phyloP scores from a whole-genome alignment of 2,113 vertebrate genomes.

The Ornithorhynchus anatinus region DNA sequence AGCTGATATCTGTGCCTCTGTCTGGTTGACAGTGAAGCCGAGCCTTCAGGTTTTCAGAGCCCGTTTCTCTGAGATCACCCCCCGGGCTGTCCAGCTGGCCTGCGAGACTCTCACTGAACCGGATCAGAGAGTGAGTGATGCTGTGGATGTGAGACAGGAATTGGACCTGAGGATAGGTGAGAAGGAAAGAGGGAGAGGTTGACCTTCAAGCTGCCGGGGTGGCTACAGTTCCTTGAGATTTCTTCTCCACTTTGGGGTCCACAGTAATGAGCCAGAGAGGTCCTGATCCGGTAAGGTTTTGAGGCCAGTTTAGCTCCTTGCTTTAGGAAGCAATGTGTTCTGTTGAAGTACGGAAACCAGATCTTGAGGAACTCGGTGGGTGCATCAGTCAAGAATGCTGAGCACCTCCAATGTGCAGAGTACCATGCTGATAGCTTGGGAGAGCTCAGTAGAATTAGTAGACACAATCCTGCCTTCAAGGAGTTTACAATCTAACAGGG shows the following conservation, averaged over 20 bases:
- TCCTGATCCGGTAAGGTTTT: too few species aligned
- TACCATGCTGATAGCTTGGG: too few species aligned
- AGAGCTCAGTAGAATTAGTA: too few species aligned
- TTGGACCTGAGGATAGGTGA: slow-evolving; percentile 93
- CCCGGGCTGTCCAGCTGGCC: slow-evolving; percentile 81
- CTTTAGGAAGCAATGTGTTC: too few species aligned
- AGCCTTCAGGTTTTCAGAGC: slow-evolving; percentile 87
- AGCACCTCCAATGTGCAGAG: too few species aligned
- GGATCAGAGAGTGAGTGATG: slow-evolving; percentile 82
- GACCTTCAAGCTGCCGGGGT: accelerated
- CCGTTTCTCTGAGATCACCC: slow-evolving; percentile 95
- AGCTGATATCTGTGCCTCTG: not conserved
- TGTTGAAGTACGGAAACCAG: too few species aligned
- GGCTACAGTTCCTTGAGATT: not conserved
- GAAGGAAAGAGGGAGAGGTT: accelerated
- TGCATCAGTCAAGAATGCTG: too few species aligned
- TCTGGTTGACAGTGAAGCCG: slow-evolving; percentile 78
- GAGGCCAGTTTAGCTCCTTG: too few species aligned
- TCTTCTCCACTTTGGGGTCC: not conserved
- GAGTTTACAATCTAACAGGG: too few species aligned
- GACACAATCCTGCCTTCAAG: too few species aligned
- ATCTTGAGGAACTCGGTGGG: too few species aligned
- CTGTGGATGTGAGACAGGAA: slow-evolving; percentile 93
- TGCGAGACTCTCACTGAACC: slow-evolving; percentile 88
- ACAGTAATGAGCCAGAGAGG: not conserved